Evolutionary conservation across 2,797 vertebrate species (phyloP).

Genomic region (Acropternis orthonyx): DNA sequence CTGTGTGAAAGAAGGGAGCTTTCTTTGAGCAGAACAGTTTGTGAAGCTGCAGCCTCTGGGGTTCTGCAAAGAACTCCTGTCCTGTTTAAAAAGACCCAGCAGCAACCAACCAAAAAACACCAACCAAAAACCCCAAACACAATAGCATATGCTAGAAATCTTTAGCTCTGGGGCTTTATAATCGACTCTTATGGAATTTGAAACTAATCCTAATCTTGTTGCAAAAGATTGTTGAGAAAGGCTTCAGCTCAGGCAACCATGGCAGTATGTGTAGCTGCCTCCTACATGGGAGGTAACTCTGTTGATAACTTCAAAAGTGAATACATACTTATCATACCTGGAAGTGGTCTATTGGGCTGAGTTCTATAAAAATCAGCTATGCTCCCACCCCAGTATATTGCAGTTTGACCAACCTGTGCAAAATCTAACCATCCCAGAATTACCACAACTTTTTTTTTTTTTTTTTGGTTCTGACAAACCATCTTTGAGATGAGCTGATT

Average conservation of each 20-base stretch:
- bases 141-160: background rate
- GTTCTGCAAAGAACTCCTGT: background rate
- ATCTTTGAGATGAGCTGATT: background rate
- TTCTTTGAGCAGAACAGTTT: background rate
- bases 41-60: background rate
- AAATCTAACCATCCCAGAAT: background rate
- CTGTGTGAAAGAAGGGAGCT: background rate
- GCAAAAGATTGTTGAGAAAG: background rate
- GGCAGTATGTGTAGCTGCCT: background rate
- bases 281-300: background rate
- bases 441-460: background rate
- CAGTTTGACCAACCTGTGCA: background rate
- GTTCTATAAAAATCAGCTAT: background rate
- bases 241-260: background rate
- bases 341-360: background rate
- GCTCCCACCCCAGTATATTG: background rate
- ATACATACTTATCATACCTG: background rate
- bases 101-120: background rate
- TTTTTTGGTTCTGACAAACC: background rate
- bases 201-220: background rate
- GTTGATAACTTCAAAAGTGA: background rate
- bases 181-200: background rate
- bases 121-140: background rate
- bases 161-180: background rate
- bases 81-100: background rate